Evolutionary conservation across 2,797 vertebrate genomes (phyloP), one percentile per base, ranked within the genome.

Genomic region (Rhinichthys osculus): DNA sequence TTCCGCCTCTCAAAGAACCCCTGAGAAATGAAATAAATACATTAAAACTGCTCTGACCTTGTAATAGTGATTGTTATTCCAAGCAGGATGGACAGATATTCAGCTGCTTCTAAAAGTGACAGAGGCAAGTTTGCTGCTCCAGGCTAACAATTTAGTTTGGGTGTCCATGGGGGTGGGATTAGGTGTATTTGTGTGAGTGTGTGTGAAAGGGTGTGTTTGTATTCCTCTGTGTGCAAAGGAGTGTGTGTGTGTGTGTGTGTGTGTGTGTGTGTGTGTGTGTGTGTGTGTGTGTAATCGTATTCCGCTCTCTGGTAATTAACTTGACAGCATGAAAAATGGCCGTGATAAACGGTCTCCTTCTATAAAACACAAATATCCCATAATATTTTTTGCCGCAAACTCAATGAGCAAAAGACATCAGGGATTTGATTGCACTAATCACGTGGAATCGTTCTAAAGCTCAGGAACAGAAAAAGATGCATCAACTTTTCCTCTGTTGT

Each of bases 261-360:
- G 59, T 10, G 59, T 62, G 62, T 92, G 90, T 88, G 88, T 85
- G 86, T 84, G 90, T 94, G 88, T 85, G 90, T 89, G 87, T 88
- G 88, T 78, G 13, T 84, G 90, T 94, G 88, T 85, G 90, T 89
- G 87, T 87, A 95, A 95, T 95, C 93, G 93, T 92, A 94, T 96
- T 95, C 92, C 90, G 92, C 92, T 94, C 94, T 96, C 94, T 92
- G 90, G 92, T 95, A 95, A 96, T 95, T 95, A 96, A 93, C 93
- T 94, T 95, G 95, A 95, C 95, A 95, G 95, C 95, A 96, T 95
- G 94, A 96, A 93, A 92, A 96, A 95, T 95, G 95, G 93, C 95
- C 94, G 93, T 85, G 93, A 96, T 95, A 94, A 94, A 94, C 94
- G 92, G 94, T 94, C 94, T 93, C 91, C 91, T 93, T 93, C 93